Evolutionary conservation across 2,113 vertebrate genomes (phyloP), one percentile per base, ranked within the genome.

Genomic region (Setophaga coronata): DNA sequence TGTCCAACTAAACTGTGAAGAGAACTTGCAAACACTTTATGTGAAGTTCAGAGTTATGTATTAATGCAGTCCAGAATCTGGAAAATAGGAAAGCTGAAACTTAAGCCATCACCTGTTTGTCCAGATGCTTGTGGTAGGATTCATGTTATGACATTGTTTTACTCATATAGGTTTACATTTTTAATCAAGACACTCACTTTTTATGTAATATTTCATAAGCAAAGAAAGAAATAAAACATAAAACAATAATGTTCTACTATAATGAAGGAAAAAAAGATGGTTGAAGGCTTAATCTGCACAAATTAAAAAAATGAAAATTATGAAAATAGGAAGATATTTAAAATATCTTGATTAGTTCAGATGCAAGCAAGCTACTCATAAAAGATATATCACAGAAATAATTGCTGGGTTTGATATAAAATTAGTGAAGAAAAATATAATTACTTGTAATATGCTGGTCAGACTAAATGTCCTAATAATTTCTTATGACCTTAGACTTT

Each of bases 51-150:
- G 16, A 26, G 16, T 26, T 18, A 26, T 5, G 24, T 26, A 38
- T 16, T 38, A 26, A 60, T 26, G 24, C 34, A 38, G 24, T 38
- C 11, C 10, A 38, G 24, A 38, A 38, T 38, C 34, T 38, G 58
- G 24, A 60, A 60, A 38, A 60, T 38, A 60, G 18, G 58, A 38
- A 38, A 60, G 24, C 24, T 60, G 36, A 38, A 60, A 60, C 24
- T 60, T 26, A 60, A 60, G 58, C 11, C 24, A 26, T 60, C 17
- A 51, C 11, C 9, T 45, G 1, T 33, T 76, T 58, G 3, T 51
- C 36, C 12, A 45, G 11, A 45, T 0, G 0, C 4, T 29, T 42
- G 18, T 15, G 12, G 33, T 67, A 29, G 77, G 7, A 31, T 56
- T 56, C 20, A 20, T 34, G 7, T 15, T 29, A 19, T 53, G 18